Percentiles rank a stretch among this genome's conserved stretches.
These are phyloP conservation scores for Salvelinus fontinalis DNA, from an alignment of 2,113 vertebrate species.

Conservation along the genomic window DNA sequence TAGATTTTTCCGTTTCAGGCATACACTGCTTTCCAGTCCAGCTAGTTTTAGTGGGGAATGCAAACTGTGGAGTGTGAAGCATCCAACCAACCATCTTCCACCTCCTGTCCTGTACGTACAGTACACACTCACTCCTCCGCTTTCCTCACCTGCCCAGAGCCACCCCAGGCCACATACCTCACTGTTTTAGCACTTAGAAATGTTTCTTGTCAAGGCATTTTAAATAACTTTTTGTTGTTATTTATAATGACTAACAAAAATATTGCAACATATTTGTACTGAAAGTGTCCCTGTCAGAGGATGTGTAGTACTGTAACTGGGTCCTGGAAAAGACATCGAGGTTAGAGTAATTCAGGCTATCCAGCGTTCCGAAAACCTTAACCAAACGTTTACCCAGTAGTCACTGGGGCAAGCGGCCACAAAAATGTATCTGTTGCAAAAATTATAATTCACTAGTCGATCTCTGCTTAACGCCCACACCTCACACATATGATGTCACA, in stretches of 20 bases:
- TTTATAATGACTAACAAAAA: background rate
- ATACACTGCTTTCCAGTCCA: constrained; percentile 54
- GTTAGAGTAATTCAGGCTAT: constrained; percentile 45
- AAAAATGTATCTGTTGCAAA: constrained; percentile 60
- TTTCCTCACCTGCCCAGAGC: background rate
- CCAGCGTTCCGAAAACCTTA: constrained; percentile 51
- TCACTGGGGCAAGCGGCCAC: constrained; percentile 52
- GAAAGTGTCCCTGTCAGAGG: constrained; percentile 29
- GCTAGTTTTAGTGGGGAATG: constrained; percentile 70
- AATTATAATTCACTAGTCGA: constrained; percentile 45
- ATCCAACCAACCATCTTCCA: constrained; percentile 38
- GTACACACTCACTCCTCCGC: constrained; percentile 1
- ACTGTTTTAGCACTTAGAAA: constrained; percentile 5
- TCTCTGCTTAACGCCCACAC: constrained; percentile 21
- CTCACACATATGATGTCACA: constrained; percentile 15
- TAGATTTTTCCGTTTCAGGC: constrained; percentile 38
- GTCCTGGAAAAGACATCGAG: constrained; percentile 48
- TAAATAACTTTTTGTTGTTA: too few relatives aligned
- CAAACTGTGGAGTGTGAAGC: constrained; percentile 42
- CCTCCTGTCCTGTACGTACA: background rate
- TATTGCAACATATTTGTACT: constrained; percentile 10
- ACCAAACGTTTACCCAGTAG: constrained; percentile 37
- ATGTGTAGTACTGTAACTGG: constrained; percentile 7
- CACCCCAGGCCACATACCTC: constrained; percentile 19
- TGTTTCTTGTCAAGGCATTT: background rate